Conservation (phyloP, 2,113 vertebrate species). For the Chroicocephalus ridibundus region DNA sequence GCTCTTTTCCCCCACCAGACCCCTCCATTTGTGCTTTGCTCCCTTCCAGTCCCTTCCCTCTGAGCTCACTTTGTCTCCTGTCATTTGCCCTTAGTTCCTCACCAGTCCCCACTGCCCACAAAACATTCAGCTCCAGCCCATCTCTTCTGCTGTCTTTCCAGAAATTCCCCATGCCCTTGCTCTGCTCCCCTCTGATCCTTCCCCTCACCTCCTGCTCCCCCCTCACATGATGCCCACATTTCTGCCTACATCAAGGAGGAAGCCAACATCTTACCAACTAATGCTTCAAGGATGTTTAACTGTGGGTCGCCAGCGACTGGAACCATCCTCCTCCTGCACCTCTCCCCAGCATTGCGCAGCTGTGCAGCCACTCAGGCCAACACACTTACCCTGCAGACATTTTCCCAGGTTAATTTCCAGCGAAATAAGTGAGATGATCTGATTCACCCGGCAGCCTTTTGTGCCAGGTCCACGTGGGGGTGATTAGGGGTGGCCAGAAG, state of each 20-base stretch:
- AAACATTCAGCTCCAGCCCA: neutral
- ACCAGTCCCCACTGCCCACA: neutral
- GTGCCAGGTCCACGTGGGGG: fast-evolving
- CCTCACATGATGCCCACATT: fast-evolving
- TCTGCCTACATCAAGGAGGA: neutral
- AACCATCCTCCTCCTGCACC: neutral
- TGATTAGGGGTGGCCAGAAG: neutral
- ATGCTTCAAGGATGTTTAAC: neutral
- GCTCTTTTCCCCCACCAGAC: neutral
- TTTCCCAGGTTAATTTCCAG: neutral
- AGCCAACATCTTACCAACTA: neutral
- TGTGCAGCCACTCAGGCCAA: neutral
- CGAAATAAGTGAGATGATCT: neutral
- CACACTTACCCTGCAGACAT: neutral
- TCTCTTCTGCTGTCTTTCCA: neutral
- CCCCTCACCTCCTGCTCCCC: neutral
- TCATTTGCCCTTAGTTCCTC: neutral
- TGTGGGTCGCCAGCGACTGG: neutral
- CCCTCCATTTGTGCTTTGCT: neutral
- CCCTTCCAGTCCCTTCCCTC: neutral
- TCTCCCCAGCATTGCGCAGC: neutral
- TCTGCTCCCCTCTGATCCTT: neutral
- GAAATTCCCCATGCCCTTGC: neutral
- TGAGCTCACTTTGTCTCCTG: neutral
- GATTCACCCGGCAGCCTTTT: neutral